Evolutionary conservation across 2,888 invertebrate species (phyloP).

Genomic region (Xestia c-nigrum): DNA sequence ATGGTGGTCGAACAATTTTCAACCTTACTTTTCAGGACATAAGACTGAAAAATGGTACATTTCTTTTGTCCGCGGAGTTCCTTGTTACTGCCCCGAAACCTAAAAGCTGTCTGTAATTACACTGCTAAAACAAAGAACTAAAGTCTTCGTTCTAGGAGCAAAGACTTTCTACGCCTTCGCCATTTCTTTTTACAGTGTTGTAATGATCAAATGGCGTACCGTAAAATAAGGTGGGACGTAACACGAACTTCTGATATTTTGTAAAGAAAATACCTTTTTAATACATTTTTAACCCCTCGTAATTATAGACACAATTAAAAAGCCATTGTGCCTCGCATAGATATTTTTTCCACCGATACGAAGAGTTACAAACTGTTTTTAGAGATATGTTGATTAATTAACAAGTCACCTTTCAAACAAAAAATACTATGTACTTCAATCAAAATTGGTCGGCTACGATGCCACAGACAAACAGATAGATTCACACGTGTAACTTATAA

Average conservation of each 20-base stretch:
- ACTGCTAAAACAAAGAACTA: constrained; percentile 30
- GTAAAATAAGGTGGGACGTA: constrained; percentile 10
- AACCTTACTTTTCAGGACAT: background rate
- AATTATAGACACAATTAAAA: too few species aligned
- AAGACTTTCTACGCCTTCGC: constrained; percentile 16
- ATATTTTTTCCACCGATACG: too few species aligned
- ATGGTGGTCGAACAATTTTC: background rate
- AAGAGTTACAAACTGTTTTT: background rate
- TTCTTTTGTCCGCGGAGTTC: background rate
- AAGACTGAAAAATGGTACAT: background rate
- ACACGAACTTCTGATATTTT: constrained; percentile 1
- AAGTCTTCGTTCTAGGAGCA: constrained; percentile 13
- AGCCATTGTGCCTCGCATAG: too few species aligned
- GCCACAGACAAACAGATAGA: background rate
- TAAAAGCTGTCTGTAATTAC: constrained; percentile 28
- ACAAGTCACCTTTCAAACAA: background rate
- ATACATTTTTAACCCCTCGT: background rate
- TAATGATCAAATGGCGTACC: constrained; percentile 22
- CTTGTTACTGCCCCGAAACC: background rate
- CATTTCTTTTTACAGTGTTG: constrained; percentile 32
- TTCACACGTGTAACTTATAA: too few species aligned
- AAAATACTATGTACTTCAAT: background rate
- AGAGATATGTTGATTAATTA: background rate
- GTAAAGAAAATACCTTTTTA: background rate
- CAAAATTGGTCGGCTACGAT: background rate